Evolutionary conservation across 2,113 vertebrate species (phyloP).

Genomic region (Chaetodon trifascialis): DNA sequence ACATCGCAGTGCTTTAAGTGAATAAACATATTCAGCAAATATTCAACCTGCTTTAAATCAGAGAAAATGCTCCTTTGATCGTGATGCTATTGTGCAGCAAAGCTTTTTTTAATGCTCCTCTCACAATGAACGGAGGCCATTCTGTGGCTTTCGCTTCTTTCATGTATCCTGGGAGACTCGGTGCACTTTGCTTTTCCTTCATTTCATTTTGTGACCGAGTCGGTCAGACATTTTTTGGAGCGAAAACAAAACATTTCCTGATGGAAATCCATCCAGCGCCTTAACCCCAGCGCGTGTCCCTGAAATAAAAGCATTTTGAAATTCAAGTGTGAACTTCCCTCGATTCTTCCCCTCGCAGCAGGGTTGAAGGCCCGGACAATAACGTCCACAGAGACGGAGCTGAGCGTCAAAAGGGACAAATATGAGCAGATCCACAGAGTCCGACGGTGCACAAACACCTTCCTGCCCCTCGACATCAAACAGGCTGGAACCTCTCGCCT

Average conservation of each 20-base stretch:
- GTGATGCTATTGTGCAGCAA: conserved; percentile 42
- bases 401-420: conserved; percentile 24
- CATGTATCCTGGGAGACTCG: conserved; percentile 48
- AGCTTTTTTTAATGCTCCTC: conserved; percentile 41
- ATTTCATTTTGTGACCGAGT: background rate
- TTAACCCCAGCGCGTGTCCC: conserved; percentile 26
- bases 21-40: background rate
- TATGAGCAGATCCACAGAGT: conserved; percentile 18
- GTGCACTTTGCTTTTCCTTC: conserved; percentile 17
- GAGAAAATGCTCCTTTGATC: conserved; percentile 34
- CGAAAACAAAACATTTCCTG: background rate
- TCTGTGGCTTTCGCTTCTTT: conserved; percentile 40
- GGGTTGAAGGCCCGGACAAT: conserved; percentile 71
- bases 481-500: too few relatives aligned
- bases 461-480: conserved; percentile 21
- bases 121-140: conserved; percentile 62
- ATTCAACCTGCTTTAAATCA: background rate
- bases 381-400: conserved; percentile 20
- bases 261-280: conserved; percentile 2
- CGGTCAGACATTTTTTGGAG: background rate
- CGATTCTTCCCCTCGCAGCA: conserved; percentile 79
- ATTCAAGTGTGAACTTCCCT: conserved; percentile 70
- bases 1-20: background rate
- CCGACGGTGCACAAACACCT: background rate
- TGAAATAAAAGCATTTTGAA: conserved; percentile 59